These are phyloP conservation scores for Sarcophaga bullata DNA, from an alignment of 1,140 invertebrate genomes.

Conservation along the genomic window DNA sequence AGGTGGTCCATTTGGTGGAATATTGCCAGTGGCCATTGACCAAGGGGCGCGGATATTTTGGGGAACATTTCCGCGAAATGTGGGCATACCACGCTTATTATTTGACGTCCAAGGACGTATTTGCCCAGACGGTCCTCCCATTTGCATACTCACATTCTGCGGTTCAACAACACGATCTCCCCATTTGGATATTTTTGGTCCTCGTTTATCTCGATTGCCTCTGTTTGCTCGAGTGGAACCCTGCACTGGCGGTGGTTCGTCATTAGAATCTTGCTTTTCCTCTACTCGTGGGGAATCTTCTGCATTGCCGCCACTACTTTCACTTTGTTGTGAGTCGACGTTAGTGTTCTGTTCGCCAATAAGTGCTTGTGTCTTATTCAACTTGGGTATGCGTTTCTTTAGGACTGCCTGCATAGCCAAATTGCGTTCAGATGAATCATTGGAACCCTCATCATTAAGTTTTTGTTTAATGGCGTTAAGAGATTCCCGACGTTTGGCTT, in stretches of 20 bases:
- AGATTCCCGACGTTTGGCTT: constrained; percentile 76
- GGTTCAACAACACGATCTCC: constrained; percentile 50
- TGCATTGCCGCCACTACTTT: constrained; percentile 45
- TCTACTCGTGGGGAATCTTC: not conserved
- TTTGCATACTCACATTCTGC: not conserved
- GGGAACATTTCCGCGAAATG: constrained; percentile 47
- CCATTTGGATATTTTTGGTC: constrained; percentile 52
- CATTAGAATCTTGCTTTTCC: constrained; percentile 49
- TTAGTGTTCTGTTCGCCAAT: constrained; percentile 15
- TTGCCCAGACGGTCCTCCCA: constrained; percentile 43
- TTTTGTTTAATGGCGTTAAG: constrained; percentile 48
- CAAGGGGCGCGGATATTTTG: constrained; percentile 47
- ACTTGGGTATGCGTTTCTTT: constrained; percentile 60
- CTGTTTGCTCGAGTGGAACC: constrained; percentile 48
- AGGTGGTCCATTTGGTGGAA: not conserved
- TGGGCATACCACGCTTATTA: constrained; percentile 28
- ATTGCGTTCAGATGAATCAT: constrained; percentile 50
- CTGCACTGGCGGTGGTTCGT: constrained; percentile 44
- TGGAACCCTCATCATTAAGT: constrained; percentile 39
- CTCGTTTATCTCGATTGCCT: constrained; percentile 54
- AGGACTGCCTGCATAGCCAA: constrained; percentile 59
- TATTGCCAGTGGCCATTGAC: constrained; percentile 28
- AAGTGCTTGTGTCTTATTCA: constrained; percentile 36
- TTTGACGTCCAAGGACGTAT: constrained; percentile 44
- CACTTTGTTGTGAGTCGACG: constrained; percentile 48